Evolutionary conservation across 1,140 invertebrate species (phyloP), one percentile per base, ranked within the genome.

Genomic region (Bombus ignitus): DNA sequence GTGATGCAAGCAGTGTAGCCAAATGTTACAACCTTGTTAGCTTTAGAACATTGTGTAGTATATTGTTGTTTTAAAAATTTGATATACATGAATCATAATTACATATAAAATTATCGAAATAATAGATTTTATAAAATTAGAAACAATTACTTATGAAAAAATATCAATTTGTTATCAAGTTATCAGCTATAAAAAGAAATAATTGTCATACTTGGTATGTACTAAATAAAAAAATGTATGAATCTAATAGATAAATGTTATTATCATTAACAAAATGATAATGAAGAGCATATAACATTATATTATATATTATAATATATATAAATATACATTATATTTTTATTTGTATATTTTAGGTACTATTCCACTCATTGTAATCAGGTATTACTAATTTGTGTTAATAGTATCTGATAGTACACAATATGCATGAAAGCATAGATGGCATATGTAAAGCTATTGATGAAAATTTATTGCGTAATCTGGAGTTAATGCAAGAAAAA

Each of bases 401-500:
- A n/a, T 12, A 62, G 28, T n/a, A 12, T n/a, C 3, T 39, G 22
- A 57, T 5, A 85, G 0, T 72, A 74, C 66, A 71, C 32, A 74
- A 85, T 76, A 90, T 89, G 91, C 71, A 81, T 83, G 86, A 92
- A 91, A 91, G 86, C 66, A 77, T 88, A 76, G 88, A 91, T 57
- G 82, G 92, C 81, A 93, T 96, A 74, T 96, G 95, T 88, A 94
- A 96, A 74, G 94, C 95, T 44, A 91, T 98, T 65, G 97, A 98
- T 90, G 96, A 96, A 85, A 90, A 97, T 25, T 91, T 96, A 28
- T 86, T 98, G 42, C 95, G 95, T 77, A 96, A 96, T 87, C 94
- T 98, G 87, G 96, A 96, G 89, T 92, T 97, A 62, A 97, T 97
- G 92, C 96, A 97, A 91, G 95, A 97, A 90, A 97, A 97, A 91